Conservation (phyloP, 2,888 invertebrate species). For the Ophion ventricosus region DNA sequence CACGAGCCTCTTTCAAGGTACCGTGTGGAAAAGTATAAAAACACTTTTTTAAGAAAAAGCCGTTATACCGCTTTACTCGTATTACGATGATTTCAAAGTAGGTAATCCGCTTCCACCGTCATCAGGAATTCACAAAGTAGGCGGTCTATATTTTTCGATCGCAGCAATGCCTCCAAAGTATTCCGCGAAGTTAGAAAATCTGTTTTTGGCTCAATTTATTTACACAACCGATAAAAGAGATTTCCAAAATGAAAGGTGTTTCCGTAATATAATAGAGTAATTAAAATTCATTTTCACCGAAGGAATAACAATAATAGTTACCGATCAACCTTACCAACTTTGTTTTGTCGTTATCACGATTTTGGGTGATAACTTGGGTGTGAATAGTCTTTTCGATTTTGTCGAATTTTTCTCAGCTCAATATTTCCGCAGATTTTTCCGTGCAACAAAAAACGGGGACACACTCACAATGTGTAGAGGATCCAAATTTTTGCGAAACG, state of each 20-base stretch:
- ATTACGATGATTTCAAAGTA: slow-evolving; percentile 38
- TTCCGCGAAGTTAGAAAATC: slow-evolving; percentile 35
- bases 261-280: slow-evolving; percentile 65
- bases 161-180: slow-evolving; percentile 50
- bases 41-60: slow-evolving; percentile 10
- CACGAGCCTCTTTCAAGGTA: background rate
- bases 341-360: slow-evolving; percentile 50
- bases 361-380: slow-evolving; percentile 59
- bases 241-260: slow-evolving; percentile 47
- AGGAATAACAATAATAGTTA: slow-evolving; percentile 49
- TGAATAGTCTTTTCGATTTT: slow-evolving; percentile 51
- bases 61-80: slow-evolving; percentile 32
- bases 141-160: slow-evolving; percentile 54
- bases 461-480: slow-evolving; percentile 52
- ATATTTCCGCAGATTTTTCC: slow-evolving; percentile 72
- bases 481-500: slow-evolving; percentile 60
- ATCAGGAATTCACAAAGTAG: slow-evolving; percentile 53
- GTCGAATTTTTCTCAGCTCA: slow-evolving; percentile 53
- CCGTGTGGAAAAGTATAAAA: slow-evolving; percentile 29
- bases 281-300: slow-evolving; percentile 65
- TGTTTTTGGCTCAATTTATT: slow-evolving; percentile 52
- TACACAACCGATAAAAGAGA: slow-evolving; percentile 41
- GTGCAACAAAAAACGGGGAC: slow-evolving; percentile 59
- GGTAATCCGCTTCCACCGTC: slow-evolving; percentile 28
- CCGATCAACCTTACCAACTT: slow-evolving; percentile 28